Conservation (phyloP, 2,888 invertebrate species). For the Conchocele bisecta region DNA sequence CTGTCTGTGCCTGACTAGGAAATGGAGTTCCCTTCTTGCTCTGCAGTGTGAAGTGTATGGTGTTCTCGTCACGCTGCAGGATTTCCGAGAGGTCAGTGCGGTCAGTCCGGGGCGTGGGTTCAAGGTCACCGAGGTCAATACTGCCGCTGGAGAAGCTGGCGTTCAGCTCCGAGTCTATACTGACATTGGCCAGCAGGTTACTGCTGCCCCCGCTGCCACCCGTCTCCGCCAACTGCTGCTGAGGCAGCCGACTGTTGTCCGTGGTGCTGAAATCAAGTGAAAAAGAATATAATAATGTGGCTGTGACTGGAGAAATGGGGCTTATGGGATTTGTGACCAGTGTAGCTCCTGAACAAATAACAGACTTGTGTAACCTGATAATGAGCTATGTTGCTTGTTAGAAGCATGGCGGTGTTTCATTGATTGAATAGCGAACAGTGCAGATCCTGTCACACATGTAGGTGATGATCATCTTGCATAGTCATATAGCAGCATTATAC, state of each 20-base stretch:
- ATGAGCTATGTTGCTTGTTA: too few relatives aligned
- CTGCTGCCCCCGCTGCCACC: conserved; percentile 39
- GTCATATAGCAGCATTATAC: too few relatives aligned
- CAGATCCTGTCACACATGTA: too few relatives aligned
- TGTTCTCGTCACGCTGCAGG: not conserved
- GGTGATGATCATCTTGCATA: too few relatives aligned
- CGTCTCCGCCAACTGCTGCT: conserved; percentile 17
- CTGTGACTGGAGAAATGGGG: too few relatives aligned
- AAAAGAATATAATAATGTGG: too few relatives aligned
- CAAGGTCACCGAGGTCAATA: conserved; percentile 64
- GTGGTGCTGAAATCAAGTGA: conserved; percentile 6
- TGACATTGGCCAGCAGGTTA: conserved; percentile 75
- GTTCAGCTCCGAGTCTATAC: conserved; percentile 75
- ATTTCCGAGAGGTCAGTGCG: conserved; percentile 18
- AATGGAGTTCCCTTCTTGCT: not conserved
- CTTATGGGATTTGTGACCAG: too few relatives aligned
- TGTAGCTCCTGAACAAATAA: too few relatives aligned
- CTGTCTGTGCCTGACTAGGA: not conserved
- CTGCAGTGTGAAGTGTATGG: conserved; percentile 34
- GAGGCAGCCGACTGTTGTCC: too few relatives aligned
- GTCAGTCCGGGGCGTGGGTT: conserved; percentile 50
- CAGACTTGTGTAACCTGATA: too few relatives aligned
- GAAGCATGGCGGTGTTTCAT: too few relatives aligned
- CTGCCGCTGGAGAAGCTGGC: conserved; percentile 66
- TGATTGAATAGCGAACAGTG: too few relatives aligned